These are phyloP conservation scores for Barnardius zonarius DNA, from an alignment of 2,113 vertebrate species.

Conservation along the genomic window DNA sequence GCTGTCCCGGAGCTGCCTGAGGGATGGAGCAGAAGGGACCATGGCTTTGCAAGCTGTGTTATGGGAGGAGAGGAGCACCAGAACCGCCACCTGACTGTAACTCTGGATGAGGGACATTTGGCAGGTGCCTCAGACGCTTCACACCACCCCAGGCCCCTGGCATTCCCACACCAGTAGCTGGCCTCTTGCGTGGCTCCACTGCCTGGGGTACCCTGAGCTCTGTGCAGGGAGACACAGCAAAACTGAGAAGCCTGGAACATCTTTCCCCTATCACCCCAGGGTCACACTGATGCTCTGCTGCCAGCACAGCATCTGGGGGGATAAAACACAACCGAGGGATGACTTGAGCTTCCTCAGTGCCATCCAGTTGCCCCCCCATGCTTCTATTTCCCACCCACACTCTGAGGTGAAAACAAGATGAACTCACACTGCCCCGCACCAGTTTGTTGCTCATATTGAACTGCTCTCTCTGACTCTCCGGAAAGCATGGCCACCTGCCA, in stretches of 20 bases:
- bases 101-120: not conserved
- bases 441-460: not conserved
- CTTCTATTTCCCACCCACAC: not conserved
- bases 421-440: rapidly evolving
- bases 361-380: not conserved
- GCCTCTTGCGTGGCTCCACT: rapidly evolving
- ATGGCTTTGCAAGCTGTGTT: not conserved
- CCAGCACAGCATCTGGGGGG: rapidly evolving
- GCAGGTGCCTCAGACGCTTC: not conserved
- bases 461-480: not conserved
- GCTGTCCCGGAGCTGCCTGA: not conserved
- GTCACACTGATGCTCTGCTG: not conserved
- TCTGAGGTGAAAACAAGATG: not conserved
- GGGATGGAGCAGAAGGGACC: not conserved
- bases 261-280: not conserved
- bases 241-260: not conserved
- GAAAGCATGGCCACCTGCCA: not conserved
- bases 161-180: not conserved
- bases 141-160: not conserved
- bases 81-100: not conserved
- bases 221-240: not conserved
- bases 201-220: not conserved
- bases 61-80: not conserved
- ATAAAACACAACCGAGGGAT: not conserved
- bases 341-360: not conserved